phyloP scores from a whole-genome alignment of 2,888 invertebrate genomes.

The Archaeoteleia sp. region DNA sequence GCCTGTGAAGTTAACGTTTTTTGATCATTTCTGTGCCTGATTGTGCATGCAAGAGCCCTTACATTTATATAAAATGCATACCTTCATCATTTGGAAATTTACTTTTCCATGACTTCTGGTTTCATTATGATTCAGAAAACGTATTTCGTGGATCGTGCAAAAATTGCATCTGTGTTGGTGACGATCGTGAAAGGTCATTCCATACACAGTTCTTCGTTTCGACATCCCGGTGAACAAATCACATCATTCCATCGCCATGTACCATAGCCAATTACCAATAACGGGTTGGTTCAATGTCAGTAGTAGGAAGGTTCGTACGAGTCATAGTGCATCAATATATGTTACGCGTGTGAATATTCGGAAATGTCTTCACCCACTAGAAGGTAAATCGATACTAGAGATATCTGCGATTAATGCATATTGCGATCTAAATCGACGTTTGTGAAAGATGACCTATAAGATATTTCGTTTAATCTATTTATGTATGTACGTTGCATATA shows the following conservation, averaged over 20 bases:
- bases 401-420: conserved; percentile 12
- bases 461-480: too few species aligned
- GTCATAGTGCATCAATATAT: conserved; percentile 44
- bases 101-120: too few species aligned
- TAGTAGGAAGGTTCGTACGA: conserved; percentile 54
- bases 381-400: conserved; percentile 26
- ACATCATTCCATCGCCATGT: conserved; percentile 51
- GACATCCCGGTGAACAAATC: conserved; percentile 49
- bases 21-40: too few species aligned
- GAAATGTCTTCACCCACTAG: conserved; percentile 65
- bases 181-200: conserved; percentile 54
- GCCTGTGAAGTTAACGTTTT: too few species aligned
- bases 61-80: too few species aligned
- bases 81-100: too few species aligned
- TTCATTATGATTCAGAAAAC: conserved; percentile 16
- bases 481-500: too few species aligned
- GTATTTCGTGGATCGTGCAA: conserved; percentile 27
- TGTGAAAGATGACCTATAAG: too few species aligned
- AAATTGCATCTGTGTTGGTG: conserved; percentile 25
- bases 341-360: conserved; percentile 68
- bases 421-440: conserved; percentile 20
- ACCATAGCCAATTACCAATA: conserved; percentile 53
- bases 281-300: conserved; percentile 63
- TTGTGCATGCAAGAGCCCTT: too few species aligned
- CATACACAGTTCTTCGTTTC: conserved; percentile 46